phyloP scores from a whole-genome alignment of 2,888 invertebrate genomes.

The Pseudanteris insignis region DNA sequence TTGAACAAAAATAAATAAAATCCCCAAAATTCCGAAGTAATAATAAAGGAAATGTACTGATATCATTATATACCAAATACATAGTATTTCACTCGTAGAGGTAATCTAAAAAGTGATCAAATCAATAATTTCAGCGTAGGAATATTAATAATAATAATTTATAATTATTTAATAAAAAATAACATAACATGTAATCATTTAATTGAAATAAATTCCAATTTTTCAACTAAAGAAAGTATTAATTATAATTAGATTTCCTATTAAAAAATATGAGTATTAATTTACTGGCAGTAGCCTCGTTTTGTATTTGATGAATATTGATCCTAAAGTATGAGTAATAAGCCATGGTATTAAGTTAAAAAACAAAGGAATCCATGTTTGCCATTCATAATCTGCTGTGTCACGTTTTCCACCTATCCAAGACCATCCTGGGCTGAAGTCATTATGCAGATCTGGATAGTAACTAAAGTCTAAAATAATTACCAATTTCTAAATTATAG shows the following conservation, averaged over 20 bases:
- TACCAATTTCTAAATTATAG: no score
- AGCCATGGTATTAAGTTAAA: conserved; percentile 70
- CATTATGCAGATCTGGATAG: conserved; percentile 66
- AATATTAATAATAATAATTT: no score
- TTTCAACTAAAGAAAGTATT: no score
- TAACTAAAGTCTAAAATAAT: conserved; percentile 63
- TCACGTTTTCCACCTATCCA: conserved; percentile 72
- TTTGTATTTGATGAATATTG: conserved; percentile 54
- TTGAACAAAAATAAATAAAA: conserved; percentile 69
- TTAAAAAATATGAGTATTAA: no score
- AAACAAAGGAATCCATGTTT: conserved; percentile 71
- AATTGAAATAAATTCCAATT: no score
- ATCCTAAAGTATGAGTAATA: conserved; percentile 69
- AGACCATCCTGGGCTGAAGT: conserved; percentile 71
- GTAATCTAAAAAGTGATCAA: conserved; percentile 5
- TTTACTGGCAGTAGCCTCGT: no score
- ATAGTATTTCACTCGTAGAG: conserved; percentile 60
- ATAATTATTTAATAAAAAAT: no score
- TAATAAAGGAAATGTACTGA: conserved; percentile 67
- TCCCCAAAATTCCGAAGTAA: conserved; percentile 68
- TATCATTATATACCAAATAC: conserved; percentile 70
- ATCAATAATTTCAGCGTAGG: no score
- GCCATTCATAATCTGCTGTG: conserved; percentile 78
- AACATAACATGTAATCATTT: no score
- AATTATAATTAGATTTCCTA: no score